Evolutionary conservation across 2,113 vertebrate species (phyloP).

Genomic region (Fukomys damarensis): DNA sequence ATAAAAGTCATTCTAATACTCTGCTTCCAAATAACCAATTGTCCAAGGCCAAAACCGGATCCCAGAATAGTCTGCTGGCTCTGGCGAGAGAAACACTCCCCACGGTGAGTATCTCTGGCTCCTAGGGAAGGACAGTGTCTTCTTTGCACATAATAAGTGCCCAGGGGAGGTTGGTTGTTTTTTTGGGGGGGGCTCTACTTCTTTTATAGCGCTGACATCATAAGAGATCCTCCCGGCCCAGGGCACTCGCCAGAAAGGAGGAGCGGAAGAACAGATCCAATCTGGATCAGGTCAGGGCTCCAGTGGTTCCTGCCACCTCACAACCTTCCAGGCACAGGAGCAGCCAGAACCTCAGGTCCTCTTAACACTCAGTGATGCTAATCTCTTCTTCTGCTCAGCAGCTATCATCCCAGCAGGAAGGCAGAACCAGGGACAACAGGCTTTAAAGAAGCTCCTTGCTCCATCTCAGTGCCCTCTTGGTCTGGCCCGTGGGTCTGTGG

Average conservation of each 20-base stretch:
- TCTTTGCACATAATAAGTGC: neutral
- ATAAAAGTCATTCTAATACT: conserved; percentile 54
- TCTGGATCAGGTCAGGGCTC: neutral
- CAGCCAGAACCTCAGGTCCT: neutral
- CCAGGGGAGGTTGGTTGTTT: neutral
- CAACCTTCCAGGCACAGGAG: neutral
- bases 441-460: neutral
- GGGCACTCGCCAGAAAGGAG: neutral
- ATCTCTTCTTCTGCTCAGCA: neutral
- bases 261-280: neutral
- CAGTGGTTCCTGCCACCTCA: neutral
- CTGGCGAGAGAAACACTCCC: neutral
- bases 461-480: neutral
- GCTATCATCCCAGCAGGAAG: neutral
- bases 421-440: neutral
- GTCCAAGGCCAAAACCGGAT: conserved; percentile 38
- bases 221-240: neutral
- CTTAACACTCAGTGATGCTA: neutral
- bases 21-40: neutral
- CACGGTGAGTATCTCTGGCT: neutral
- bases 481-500: neutral
- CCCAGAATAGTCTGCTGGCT: conserved; percentile 23
- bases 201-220: neutral
- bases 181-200: neutral
- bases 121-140: neutral